A percentile compares a stretch with the other conserved stretches of the same genome.
phyloP scores from a whole-genome alignment of 2,113 vertebrate species.

The Triplophysa siluroides region DNA sequence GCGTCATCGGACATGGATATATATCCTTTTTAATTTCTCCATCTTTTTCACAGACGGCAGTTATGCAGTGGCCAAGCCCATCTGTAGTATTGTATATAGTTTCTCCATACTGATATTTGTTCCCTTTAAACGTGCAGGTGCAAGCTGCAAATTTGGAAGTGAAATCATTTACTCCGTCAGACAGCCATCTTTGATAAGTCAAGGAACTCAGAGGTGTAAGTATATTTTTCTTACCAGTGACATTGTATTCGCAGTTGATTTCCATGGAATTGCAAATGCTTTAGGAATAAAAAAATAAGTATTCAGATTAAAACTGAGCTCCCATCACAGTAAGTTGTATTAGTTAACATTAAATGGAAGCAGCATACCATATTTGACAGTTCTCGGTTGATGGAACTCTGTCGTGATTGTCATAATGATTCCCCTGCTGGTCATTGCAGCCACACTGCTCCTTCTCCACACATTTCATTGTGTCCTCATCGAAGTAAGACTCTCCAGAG shows the following conservation, averaged over 20 bases:
- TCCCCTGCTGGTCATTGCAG: constrained; percentile 63
- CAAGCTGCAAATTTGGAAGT: constrained; percentile 73
- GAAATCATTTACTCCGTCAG: neutral
- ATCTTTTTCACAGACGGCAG: constrained; percentile 74
- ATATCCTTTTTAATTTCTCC: constrained; percentile 71
- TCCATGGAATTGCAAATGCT: constrained; percentile 66
- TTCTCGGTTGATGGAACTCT: constrained; percentile 72
- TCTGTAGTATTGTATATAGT: constrained; percentile 84
- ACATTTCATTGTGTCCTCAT: constrained; percentile 84
- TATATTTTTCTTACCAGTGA: constrained; percentile 56
- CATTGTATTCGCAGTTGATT: constrained; percentile 60
- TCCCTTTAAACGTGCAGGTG: constrained; percentile 75
- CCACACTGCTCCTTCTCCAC: constrained; percentile 71
- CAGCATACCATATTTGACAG: constrained; percentile 80
- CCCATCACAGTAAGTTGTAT: neutral
- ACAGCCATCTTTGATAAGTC: neutral
- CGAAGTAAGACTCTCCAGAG: constrained; percentile 78
- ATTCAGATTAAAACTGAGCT: neutral
- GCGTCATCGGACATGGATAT: constrained; percentile 42
- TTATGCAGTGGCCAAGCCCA: constrained; percentile 81
- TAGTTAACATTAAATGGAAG: constrained; percentile 4
- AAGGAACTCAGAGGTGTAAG: neutral
- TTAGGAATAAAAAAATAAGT: constrained; percentile 8
- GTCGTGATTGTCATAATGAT: constrained; percentile 69
- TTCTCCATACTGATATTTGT: constrained; percentile 63